A percentile compares a stretch with the other conserved stretches of the same genome.
Conservation (phyloP, 2,113 vertebrate species). For the Steatornis caripensis region DNA sequence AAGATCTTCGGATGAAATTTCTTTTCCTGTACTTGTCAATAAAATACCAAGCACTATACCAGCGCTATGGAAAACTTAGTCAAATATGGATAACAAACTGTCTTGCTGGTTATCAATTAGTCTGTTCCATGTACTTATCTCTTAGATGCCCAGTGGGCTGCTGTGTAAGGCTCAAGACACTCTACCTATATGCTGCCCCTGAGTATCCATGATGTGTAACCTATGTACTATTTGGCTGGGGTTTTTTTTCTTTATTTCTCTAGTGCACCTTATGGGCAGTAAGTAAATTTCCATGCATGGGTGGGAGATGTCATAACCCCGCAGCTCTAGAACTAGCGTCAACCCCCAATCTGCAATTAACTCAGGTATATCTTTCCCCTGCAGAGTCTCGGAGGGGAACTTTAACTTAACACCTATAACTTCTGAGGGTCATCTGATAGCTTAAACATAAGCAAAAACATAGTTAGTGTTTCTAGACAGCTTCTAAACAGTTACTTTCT, state of each 20-base stretch:
- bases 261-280: background rate
- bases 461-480: background rate
- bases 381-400: background rate
- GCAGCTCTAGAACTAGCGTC: background rate
- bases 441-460: background rate
- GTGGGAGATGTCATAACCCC: background rate
- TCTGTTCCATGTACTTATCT: background rate
- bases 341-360: background rate
- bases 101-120: background rate
- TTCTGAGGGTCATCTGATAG: background rate
- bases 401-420: background rate
- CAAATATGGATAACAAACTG: background rate
- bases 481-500: background rate
- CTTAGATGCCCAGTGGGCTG: background rate
- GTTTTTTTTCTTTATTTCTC: background rate
- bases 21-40: background rate
- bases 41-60: background rate
- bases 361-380: background rate
- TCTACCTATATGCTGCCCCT: background rate
- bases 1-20: background rate
- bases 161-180: background rate
- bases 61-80: background rate
- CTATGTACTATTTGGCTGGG: background rate
- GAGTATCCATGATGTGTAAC: fast-evolving
- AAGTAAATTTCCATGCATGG: background rate